phyloP scores from a whole-genome alignment of 2,888 invertebrate species.

The Cephus rjabovi region DNA sequence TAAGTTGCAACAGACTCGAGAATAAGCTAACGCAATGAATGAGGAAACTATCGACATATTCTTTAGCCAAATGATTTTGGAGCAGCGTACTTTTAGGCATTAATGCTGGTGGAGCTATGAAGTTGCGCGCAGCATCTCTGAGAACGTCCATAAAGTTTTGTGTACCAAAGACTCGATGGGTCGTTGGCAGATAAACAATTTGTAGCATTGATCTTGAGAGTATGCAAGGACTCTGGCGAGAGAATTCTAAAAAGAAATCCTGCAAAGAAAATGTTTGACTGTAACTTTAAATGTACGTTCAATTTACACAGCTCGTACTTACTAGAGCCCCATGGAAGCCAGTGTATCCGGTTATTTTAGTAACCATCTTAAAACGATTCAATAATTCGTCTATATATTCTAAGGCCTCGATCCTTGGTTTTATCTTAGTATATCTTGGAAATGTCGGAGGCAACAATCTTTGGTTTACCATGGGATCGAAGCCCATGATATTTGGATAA shows the following conservation, averaged over 20 bases:
- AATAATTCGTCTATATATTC: constrained; percentile 86
- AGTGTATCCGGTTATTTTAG: constrained; percentile 81
- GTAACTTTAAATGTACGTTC: constrained; percentile 4
- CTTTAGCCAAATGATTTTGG: constrained; percentile 81
- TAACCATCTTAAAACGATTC: constrained; percentile 82
- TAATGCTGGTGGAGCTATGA: constrained; percentile 92
- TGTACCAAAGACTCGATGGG: constrained; percentile 71
- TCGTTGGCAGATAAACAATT: constrained; percentile 75
- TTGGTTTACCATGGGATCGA: constrained; percentile 96
- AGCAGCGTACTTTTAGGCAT: constrained; percentile 78
- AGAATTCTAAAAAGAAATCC: constrained; percentile 96
- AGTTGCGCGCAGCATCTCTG: constrained; percentile 85
- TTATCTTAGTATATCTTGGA: constrained; percentile 95
- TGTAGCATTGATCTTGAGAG: constrained; percentile 92
- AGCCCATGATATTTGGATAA: constrained; percentile 87
- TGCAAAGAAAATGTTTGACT: constrained; percentile 58
- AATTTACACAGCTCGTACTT: constrained; percentile 42
- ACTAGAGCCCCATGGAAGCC: constrained; percentile 88
- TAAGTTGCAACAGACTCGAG: constrained; percentile 85
- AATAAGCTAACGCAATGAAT: constrained; percentile 89
- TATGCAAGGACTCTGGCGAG: constrained; percentile 88
- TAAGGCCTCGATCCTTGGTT: constrained; percentile 82
- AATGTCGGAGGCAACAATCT: constrained; percentile 97
- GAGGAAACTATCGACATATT: constrained; percentile 90
- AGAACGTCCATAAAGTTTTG: constrained; percentile 82